Conservation (phyloP, 2,888 invertebrate species). For the Drosophila demipolita region DNA sequence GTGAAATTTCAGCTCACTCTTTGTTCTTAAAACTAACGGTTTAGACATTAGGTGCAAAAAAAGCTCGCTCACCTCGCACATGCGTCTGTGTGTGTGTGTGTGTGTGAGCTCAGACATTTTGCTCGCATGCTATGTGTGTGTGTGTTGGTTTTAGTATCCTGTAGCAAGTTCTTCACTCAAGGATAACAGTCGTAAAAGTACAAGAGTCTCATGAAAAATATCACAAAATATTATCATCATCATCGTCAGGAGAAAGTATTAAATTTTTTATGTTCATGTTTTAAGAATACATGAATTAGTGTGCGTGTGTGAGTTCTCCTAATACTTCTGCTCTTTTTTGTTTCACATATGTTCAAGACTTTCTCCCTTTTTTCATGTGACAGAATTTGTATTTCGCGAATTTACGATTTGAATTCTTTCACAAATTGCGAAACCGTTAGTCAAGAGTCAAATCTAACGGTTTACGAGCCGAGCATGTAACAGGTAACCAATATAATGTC, state of each 20-base stretch:
- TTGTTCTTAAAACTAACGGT: conserved; percentile 65
- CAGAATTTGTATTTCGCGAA: conserved; percentile 53
- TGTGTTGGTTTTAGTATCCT: conserved; percentile 69
- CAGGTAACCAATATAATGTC: conserved; percentile 45
- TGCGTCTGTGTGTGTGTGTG: conserved; percentile 55
- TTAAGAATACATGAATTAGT: conserved; percentile 29
- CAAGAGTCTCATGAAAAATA: conserved; percentile 81
- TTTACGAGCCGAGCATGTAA: conserved; percentile 36
- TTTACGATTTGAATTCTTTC: conserved; percentile 49
- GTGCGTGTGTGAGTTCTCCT: conserved; percentile 29
- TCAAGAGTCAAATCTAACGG: conserved; percentile 39
- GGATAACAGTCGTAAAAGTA: conserved; percentile 80
- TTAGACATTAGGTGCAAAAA: conserved; percentile 73
- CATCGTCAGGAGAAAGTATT: conserved; percentile 64
- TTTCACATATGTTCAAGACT: conserved; percentile 56
- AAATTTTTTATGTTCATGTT: conserved; percentile 66
- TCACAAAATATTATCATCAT: conserved; percentile 78
- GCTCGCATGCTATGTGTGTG: conserved; percentile 44
- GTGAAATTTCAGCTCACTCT: conserved; percentile 72
- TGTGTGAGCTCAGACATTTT: conserved; percentile 36
- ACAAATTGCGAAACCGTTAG: conserved; percentile 22
- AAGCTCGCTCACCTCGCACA: conserved; percentile 74
- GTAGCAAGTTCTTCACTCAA: conserved; percentile 81
- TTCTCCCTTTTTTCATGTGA: conserved; percentile 42
- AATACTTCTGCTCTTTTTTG: conserved; percentile 31